These are phyloP conservation scores for Drosophila nannoptera DNA, from an alignment of 1,140 invertebrate genomes.

Conservation along the genomic window DNA sequence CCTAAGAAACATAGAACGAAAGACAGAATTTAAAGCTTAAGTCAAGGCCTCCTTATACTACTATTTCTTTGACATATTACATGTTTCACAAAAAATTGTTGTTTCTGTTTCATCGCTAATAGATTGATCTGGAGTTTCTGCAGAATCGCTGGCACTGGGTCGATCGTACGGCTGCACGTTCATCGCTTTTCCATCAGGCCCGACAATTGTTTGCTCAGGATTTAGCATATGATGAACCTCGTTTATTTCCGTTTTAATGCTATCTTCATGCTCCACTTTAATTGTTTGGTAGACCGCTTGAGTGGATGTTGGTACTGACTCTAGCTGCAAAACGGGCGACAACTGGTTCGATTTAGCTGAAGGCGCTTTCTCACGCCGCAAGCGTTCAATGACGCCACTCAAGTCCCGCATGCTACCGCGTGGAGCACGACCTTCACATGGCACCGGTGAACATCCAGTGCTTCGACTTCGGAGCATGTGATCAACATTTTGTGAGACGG, in stretches of 20 bases:
- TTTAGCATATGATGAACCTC: conserved; percentile 69
- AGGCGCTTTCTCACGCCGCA: conserved; percentile 58
- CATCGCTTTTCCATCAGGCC: conserved; percentile 82
- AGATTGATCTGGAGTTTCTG: conserved; percentile 56
- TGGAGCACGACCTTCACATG: conserved; percentile 50
- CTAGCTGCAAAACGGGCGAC: conserved; percentile 60
- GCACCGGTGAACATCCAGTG: conserved; percentile 63
- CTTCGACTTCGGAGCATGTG: conserved; percentile 63
- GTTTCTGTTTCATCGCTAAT: conserved; percentile 61
- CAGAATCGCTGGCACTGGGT: conserved; percentile 69
- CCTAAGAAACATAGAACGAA: conserved; percentile 74
- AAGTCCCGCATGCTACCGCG: conserved; percentile 61
- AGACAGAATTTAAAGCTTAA: conserved; percentile 19
- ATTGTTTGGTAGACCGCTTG: conserved; percentile 75
- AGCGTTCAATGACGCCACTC: conserved; percentile 71
- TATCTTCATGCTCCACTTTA: conserved; percentile 59
- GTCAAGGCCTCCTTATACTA: conserved; percentile 36
- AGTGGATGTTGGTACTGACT: conserved; percentile 58
- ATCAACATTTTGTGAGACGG: conserved; percentile 50
- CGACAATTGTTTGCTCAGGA: conserved; percentile 81
- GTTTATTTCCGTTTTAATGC: conserved; percentile 69
- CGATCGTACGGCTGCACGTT: conserved; percentile 49
- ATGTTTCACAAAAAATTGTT: conserved; percentile 67
- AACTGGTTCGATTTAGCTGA: conserved; percentile 12
- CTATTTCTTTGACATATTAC: conserved; percentile 27